A percentile compares a stretch with the other conserved stretches of the same genome.
These are phyloP conservation scores for Pogonus chalceus DNA, from an alignment of 1,140 invertebrate species.

Conservation along the genomic window DNA sequence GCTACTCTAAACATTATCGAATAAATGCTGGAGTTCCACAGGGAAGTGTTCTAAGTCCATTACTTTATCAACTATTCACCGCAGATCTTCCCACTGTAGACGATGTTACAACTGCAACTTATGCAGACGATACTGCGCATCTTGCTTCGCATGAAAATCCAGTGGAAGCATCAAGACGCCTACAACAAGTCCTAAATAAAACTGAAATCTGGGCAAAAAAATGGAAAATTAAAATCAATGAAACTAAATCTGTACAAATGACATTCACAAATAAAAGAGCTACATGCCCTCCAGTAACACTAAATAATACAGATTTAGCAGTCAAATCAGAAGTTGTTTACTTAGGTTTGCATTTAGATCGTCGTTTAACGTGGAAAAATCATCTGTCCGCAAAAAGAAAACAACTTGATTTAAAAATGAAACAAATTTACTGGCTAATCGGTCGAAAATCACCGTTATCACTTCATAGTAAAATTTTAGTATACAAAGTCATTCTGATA, in stretches of 20 bases:
- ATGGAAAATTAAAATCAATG: conserved; percentile 26
- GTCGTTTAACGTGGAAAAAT: conserved; percentile 13
- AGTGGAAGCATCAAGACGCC: conserved; percentile 8
- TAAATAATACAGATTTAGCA: conserved; percentile 11
- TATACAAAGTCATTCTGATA: no score
- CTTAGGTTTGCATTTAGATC: conserved; percentile 17
- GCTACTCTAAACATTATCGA: conserved; percentile 7
- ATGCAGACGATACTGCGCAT: conserved; percentile 26
- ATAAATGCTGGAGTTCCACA: conserved; percentile 19
- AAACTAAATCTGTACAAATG: conserved; percentile 19
- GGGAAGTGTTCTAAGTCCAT: conserved; percentile 14
- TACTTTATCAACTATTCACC: conserved; percentile 9
- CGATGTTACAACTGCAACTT: conserved; percentile 11
- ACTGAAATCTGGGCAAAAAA: conserved; percentile 18
- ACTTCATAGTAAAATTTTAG: no score
- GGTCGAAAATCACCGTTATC: no score
- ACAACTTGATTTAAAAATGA: conserved; percentile 13
- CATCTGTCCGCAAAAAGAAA: conserved; percentile 16
- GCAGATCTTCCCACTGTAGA: background rate
- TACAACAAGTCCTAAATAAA: conserved; percentile 17
- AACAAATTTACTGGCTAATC: conserved; percentile 13
- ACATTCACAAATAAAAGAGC: conserved; percentile 10
- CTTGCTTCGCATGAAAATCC: conserved; percentile 10
- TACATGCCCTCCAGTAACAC: conserved; percentile 10
- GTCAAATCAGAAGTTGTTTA: conserved; percentile 16